Evolutionary conservation across 2,797 vertebrate species (phyloP).

Genomic region (Neomorphus geoffroyi): DNA sequence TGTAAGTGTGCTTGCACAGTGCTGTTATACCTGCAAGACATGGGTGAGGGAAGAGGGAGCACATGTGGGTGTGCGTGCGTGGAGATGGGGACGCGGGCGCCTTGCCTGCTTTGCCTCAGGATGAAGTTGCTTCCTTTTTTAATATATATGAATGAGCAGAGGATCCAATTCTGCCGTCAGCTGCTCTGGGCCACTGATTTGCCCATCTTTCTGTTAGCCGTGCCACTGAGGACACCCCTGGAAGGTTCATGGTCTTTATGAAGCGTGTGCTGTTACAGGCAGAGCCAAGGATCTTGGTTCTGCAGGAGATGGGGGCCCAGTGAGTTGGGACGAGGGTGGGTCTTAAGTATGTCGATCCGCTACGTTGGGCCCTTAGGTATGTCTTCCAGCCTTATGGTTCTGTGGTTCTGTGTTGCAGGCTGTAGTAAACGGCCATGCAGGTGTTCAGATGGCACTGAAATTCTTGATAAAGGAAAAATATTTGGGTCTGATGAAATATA

Average conservation of each 20-base stretch:
- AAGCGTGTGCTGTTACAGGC: background rate
- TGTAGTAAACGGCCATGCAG: background rate
- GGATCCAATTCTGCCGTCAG: background rate
- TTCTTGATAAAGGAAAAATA: background rate
- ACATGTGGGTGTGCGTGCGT: accelerated
- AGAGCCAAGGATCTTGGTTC: background rate
- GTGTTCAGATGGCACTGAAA: background rate
- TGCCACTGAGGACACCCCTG: background rate
- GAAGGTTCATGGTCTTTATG: background rate
- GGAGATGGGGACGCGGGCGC: background rate
- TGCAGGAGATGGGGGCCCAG: background rate
- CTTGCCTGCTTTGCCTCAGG: background rate
- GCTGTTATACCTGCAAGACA: background rate
- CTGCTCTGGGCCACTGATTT: background rate
- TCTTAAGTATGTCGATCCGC: background rate
- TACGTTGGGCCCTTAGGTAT: background rate
- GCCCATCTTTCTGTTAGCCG: background rate
- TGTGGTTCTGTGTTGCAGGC: too few relatives aligned
- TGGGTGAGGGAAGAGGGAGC: background rate
- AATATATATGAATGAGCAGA: background rate
- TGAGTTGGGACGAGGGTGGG: background rate
- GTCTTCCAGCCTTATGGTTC: too few relatives aligned
- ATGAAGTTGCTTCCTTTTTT: background rate
- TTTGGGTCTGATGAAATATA: background rate
- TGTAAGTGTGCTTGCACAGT: background rate